Conservation (phyloP, 2,113 vertebrate species). For the Takifugu flavidus region DNA sequence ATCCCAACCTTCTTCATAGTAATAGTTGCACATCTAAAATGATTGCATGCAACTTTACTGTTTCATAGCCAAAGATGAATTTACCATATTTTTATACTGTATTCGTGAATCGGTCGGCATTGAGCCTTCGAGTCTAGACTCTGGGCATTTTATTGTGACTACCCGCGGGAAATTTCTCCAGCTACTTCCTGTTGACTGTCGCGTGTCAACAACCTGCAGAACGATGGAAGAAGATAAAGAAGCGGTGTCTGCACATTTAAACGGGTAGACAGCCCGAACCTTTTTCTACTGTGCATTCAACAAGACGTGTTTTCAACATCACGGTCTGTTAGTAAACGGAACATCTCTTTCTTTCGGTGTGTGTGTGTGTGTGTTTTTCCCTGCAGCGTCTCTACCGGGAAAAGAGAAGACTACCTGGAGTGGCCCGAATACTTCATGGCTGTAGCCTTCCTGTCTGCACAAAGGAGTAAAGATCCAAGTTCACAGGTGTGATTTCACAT, state of each 20-base stretch:
- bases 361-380: not conserved
- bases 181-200: too few species aligned
- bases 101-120: too few species aligned
- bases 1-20: too few species aligned
- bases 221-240: not conserved
- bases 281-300: not conserved
- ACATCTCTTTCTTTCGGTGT: not conserved
- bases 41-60: too few species aligned
- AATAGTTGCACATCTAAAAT: too few species aligned
- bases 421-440: constrained; percentile 99
- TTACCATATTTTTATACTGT: too few species aligned
- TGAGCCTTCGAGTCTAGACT: too few species aligned
- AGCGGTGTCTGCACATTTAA: not conserved
- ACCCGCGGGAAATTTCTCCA: too few species aligned
- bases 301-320: not conserved
- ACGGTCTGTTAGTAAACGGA: not conserved
- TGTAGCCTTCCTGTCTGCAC: constrained; percentile 94
- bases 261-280: not conserved
- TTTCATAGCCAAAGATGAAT: too few species aligned
- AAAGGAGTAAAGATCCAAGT: constrained; percentile 96
- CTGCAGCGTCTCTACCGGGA: constrained; percentile 42
- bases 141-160: too few species aligned
- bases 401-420: constrained; percentile 91
- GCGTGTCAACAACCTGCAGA: too few species aligned
- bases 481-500: constrained; percentile 81